phyloP scores from a whole-genome alignment of 2,113 vertebrate species.

The Megaceryle maxima region DNA sequence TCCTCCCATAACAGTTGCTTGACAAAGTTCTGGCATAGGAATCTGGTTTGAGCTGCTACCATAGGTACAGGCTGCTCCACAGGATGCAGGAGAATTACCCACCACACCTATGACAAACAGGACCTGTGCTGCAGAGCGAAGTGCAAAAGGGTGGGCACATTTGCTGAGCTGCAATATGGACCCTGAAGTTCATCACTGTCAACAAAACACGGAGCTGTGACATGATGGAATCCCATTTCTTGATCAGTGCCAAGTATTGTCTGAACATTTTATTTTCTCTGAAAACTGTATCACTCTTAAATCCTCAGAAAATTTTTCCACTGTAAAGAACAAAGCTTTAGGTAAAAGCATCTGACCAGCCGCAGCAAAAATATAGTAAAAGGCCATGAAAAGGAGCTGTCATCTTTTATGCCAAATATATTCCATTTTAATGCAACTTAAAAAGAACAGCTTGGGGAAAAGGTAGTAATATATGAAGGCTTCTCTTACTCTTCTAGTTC shows the following conservation, averaged over 20 bases:
- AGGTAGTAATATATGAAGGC: background rate
- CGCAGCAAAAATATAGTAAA: conserved; percentile 8
- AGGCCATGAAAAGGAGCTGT: conserved; percentile 22
- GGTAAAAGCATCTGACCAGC: conserved; percentile 38
- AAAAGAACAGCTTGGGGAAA: background rate
- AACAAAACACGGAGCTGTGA: background rate
- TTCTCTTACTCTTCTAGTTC: background rate
- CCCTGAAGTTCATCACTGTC: background rate
- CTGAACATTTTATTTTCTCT: background rate
- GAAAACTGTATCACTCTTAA: background rate
- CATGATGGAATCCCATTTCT: background rate
- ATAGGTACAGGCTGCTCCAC: background rate
- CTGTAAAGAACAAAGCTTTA: conserved; percentile 17
- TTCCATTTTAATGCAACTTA: background rate
- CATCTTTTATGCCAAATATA: conserved; percentile 26
- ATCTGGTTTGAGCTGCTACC: background rate
- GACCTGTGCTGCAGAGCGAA: background rate
- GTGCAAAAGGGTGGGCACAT: background rate
- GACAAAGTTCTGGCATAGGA: background rate
- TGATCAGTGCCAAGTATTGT: background rate
- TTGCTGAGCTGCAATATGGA: background rate
- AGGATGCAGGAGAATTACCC: background rate
- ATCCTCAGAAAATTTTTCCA: background rate
- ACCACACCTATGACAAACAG: background rate
- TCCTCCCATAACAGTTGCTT: background rate